phyloP scores from a whole-genome alignment of 2,797 vertebrate genomes.

The Sebastes trivittatus region DNA sequence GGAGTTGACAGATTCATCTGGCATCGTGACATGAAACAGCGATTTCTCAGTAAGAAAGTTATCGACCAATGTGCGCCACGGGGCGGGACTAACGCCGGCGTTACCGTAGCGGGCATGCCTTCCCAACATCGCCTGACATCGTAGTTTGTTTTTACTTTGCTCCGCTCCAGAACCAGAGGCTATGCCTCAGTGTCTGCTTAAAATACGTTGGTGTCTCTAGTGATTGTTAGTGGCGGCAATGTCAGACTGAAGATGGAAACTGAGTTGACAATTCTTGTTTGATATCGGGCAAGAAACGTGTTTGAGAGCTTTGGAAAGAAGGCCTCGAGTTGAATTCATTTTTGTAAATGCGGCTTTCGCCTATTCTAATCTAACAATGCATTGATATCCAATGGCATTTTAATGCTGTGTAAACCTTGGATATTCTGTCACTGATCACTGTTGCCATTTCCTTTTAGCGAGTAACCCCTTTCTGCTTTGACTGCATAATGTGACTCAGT shows the following conservation, averaged over 20 bases:
- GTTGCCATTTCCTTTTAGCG: not conserved
- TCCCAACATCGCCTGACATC: not conserved
- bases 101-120: not conserved
- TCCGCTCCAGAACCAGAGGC: not conserved
- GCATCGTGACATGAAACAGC: not conserved
- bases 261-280: not conserved
- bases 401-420: not conserved
- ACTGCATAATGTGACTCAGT: slow-evolving; percentile 10
- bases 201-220: not conserved
- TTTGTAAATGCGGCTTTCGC: not conserved
- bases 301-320: not conserved
- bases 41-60: not conserved
- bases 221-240: not conserved
- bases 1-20: not conserved
- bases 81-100: not conserved
- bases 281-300: not conserved
- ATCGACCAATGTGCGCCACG: not conserved
- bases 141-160: not conserved
- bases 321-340: not conserved
- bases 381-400: not conserved
- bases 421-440: not conserved
- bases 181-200: not conserved
- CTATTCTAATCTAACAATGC: no score
- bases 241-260: not conserved
- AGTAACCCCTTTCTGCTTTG: not conserved